These are phyloP conservation scores for Rhodophaea formosa DNA, from an alignment of 2,888 invertebrate genomes.

Conservation along the genomic window DNA sequence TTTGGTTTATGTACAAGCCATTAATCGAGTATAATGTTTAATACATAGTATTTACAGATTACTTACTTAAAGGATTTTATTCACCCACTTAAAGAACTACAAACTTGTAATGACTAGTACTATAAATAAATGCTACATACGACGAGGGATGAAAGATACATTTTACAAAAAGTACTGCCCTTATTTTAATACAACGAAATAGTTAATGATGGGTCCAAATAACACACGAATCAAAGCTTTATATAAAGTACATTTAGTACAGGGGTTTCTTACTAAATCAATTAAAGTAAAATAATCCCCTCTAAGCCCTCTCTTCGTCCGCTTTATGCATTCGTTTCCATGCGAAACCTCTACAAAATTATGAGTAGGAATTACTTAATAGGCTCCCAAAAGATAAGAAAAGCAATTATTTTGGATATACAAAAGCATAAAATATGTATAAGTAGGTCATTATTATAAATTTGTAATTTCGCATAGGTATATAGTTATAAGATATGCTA, in stretches of 20 bases:
- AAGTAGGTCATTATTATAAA: slow-evolving; percentile 15
- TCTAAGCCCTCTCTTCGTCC: slow-evolving; percentile 33
- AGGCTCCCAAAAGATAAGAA: slow-evolving; percentile 52
- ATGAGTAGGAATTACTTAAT: slow-evolving; percentile 63
- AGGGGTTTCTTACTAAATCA: slow-evolving; percentile 6
- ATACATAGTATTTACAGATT: no score
- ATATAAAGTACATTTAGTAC: background rate
- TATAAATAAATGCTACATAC: slow-evolving; percentile 14
- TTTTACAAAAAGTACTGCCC: slow-evolving; percentile 69
- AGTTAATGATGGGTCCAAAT: slow-evolving; percentile 15
- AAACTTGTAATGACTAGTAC: background rate
- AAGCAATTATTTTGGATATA: slow-evolving; percentile 44
- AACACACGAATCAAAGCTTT: slow-evolving; percentile 2
- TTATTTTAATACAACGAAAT: slow-evolving; percentile 30
- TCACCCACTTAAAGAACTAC: no score
- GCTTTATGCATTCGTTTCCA: slow-evolving; percentile 63
- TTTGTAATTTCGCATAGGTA: no score
- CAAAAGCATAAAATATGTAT: slow-evolving; percentile 33
- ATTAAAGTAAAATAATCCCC: slow-evolving; percentile 25
- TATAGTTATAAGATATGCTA: no score
- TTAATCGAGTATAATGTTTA: no score
- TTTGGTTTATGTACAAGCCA: no score
- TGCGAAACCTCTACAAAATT: slow-evolving; percentile 77
- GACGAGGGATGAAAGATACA: slow-evolving; percentile 71
- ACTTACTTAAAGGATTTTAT: no score